Base-by-base conservation (phyloP, 1,140 invertebrate species). In the Diplogasteroides magnus region DNA sequence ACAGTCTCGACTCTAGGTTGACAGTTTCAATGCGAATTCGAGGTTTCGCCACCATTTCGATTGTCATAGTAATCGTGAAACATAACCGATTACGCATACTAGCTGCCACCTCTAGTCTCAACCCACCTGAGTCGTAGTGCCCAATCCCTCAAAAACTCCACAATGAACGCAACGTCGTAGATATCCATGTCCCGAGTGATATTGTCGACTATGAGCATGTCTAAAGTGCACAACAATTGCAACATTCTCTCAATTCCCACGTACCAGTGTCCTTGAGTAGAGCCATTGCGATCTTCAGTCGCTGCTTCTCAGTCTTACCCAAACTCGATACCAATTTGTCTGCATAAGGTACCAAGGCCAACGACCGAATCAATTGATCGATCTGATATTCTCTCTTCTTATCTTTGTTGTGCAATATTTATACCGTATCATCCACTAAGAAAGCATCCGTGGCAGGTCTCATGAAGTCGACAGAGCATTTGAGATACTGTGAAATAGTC, bases 111-210 rank as follows among this genome's bases (percentile, higher is more conserved):
- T n/a, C n/a, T n/a, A n/a, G n/a, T n/a, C n/a, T n/a, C n/a, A n/a
- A n/a, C n/a, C 19, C 37, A 48, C 37, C 37, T 19, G 1, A 68
- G 64, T 32, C 68, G 62, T 19, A 78, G 67, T 0, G 92, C 91
- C 93, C 93, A 96, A 81, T 94, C 92, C 64, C 92, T 88, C 55
- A 96, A 84, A 83, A 94, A 95, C 82, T 96, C 93, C 28, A 96
- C 89, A 19, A 96, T 83, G 82, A 96, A 96, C 84, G 95, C 95
- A 0, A 92, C 92, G 79, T 97, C 93, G 74, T 95, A 95, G 67
- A 96, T 94, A 77, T 97, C 93, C 89, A 97, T 91, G 61, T 91
- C 91, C 78, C 89, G 89, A 0, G 92, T 93, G 1, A 93, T 91
- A 83, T 92, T 90, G 80, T 95, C 92, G 28, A 95, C 84, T 1